A percentile compares a stretch with the other conserved stretches of the same genome.
phyloP scores from a whole-genome alignment of 2,113 vertebrate species.

The Albula goreensis region DNA sequence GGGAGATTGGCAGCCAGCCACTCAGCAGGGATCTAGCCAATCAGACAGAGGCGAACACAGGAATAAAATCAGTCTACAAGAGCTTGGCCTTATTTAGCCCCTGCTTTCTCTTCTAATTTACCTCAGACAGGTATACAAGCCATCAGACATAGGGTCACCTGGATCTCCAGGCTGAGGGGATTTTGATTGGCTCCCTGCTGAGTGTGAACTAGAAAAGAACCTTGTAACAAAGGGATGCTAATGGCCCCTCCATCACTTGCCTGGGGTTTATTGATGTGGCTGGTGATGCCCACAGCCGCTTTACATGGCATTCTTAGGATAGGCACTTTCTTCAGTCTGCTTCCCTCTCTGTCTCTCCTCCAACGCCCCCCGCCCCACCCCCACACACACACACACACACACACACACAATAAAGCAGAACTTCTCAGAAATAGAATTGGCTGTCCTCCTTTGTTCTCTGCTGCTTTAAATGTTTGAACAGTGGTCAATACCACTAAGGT shows the following conservation, averaged over 20 bases:
- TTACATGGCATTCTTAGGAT: neutral
- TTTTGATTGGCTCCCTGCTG: neutral
- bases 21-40: constrained; percentile 53
- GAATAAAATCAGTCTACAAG: constrained; percentile 38
- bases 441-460: too few relatives aligned
- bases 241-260: neutral
- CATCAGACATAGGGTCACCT: neutral
- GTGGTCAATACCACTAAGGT: too few relatives aligned
- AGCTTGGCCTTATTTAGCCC: neutral
- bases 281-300: neutral
- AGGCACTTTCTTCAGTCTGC: neutral
- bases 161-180: neutral
- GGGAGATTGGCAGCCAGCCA: neutral
- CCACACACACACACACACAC: constrained; percentile 30
- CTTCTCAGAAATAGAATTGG: constrained; percentile 17
- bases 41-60: constrained; percentile 47
- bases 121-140: neutral
- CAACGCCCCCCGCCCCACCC: constrained; percentile 22
- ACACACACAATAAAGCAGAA: constrained; percentile 32
- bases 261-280: neutral
- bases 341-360: neutral
- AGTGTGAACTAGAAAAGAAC: neutral
- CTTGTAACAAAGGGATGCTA: neutral
- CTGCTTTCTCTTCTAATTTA: neutral
- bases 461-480: too few relatives aligned